A percentile compares a stretch with the other conserved stretches of the same genome.
These are phyloP conservation scores for Carassius gibelio DNA, from an alignment of 2,113 vertebrate species.

Conservation along the genomic window DNA sequence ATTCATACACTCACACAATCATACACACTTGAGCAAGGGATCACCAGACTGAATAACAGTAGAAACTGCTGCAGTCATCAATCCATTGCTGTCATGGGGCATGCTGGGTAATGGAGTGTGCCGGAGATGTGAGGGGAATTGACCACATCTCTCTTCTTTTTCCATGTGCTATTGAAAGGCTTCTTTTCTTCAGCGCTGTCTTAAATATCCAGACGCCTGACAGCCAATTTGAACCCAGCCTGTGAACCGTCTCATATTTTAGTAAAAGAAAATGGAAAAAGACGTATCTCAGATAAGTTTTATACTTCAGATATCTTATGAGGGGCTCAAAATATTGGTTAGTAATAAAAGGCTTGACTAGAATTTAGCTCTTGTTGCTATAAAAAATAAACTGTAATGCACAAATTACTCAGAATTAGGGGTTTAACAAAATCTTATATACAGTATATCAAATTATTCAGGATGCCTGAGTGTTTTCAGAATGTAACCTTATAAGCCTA, in stretches of 20 bases:
- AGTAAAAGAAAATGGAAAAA: not conserved
- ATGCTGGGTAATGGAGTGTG: conserved; percentile 9
- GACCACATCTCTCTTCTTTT: conserved; percentile 1
- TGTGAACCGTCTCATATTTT: not conserved
- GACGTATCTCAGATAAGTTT: conserved; percentile 8
- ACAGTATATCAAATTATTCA: not conserved
- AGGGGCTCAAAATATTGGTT: not conserved
- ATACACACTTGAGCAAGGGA: not conserved
- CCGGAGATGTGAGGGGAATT: not conserved
- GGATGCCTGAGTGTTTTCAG: not conserved
- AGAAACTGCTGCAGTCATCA: conserved; percentile 38
- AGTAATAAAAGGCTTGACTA: conserved; percentile 3
- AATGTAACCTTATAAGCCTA: not conserved
- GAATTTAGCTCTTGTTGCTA: not conserved
- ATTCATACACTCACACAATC: not conserved
- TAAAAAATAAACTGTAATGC: not conserved
- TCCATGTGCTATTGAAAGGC: conserved; percentile 7
- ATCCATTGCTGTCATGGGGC: not conserved
- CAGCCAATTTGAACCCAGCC: not conserved
- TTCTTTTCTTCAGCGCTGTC: not conserved
- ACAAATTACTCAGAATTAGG: not conserved
- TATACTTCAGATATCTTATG: not conserved
- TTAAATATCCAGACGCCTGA: conserved; percentile 30
- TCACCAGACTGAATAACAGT: conserved; percentile 9
- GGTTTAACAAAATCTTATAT: not conserved